Evolutionary conservation across 2,888 invertebrate genomes (phyloP), one percentile per base, ranked within the genome.

Genomic region (Sphinx pinastri): DNA sequence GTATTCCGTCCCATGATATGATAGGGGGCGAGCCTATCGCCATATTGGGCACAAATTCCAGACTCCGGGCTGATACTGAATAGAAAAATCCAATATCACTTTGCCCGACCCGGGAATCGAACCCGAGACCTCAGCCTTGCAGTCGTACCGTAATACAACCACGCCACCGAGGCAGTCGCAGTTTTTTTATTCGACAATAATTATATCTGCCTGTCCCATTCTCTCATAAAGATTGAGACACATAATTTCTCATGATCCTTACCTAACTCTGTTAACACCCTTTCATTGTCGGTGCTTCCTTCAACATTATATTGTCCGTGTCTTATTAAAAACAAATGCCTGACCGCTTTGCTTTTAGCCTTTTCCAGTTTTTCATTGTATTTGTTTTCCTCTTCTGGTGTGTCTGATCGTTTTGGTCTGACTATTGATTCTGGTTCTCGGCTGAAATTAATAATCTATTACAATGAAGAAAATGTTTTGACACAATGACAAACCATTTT

Each of bases 241-340:
- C 25, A 25, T 25, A 2, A 25, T 25, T 25, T 25, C 25, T 25
- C 2, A 25, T 25, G 7, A 13, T 10, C 5, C 73, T 91, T 91
- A 95, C 99, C 99, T 71, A 98, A 93, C 66, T 96, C 95, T 0
- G 99, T 99, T 13, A 99, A 95, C 69, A 94, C 93, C 80, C 97
- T 95, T 31, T 98, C 96, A 8, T 94, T 91, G 84, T 99, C 98
- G 0, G 92, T 95, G 49, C 90, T 88, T 0, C 97, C 98, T 12
- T 95, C 93, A 57, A 96, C 89, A 80, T 98, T 95, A 85, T 99
- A 99, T 88, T 99, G 99, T 0, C 99, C 99, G 88, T 99, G 99
- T 57, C 99, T 95, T 72, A 99, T 97, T 16, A 99, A 94, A 77
- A 99, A 95, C 68, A 99, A 88, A 86, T 99, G 98, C n/a, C 99